Evolutionary conservation across 1,140 invertebrate genomes (phyloP).

Genomic region (Dendroctonus ponderosae): DNA sequence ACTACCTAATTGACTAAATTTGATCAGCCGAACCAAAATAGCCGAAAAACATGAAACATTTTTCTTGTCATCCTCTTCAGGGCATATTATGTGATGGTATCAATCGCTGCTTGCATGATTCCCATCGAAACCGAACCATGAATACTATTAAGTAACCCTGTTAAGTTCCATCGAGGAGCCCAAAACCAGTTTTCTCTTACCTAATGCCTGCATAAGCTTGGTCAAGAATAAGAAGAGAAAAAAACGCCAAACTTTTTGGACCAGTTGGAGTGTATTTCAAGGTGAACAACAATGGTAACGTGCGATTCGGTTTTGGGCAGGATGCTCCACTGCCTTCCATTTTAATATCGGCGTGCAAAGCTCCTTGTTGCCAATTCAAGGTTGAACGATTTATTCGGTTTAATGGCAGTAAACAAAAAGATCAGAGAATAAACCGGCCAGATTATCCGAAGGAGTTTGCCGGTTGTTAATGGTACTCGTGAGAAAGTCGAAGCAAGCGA

Average conservation of each 20-base stretch:
- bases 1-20: too few relatives aligned
- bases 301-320: conserved; percentile 1
- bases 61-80: too few relatives aligned
- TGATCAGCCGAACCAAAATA: too few relatives aligned
- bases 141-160: too few relatives aligned
- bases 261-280: conserved; percentile 17
- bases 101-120: too few relatives aligned
- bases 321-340: conserved; percentile 34
- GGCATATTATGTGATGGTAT: too few relatives aligned
- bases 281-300: conserved; percentile 26
- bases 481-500: too few relatives aligned
- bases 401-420: conserved; percentile 9
- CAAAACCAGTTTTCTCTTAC: conserved; percentile 12
- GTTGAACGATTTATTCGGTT: conserved; percentile 9
- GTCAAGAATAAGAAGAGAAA: neutral
- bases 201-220: conserved; percentile 1
- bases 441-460: neutral
- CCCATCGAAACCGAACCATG: too few relatives aligned
- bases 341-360: conserved; percentile 14
- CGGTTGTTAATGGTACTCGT: too few relatives aligned
- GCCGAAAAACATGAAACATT: too few relatives aligned
- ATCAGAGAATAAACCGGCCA: neutral
- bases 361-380: conserved; percentile 11
- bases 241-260: neutral
- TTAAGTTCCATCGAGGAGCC: too few relatives aligned